These are phyloP conservation scores for Agapornis roseicollis DNA, from an alignment of 2,113 vertebrate species.

Conservation along the genomic window DNA sequence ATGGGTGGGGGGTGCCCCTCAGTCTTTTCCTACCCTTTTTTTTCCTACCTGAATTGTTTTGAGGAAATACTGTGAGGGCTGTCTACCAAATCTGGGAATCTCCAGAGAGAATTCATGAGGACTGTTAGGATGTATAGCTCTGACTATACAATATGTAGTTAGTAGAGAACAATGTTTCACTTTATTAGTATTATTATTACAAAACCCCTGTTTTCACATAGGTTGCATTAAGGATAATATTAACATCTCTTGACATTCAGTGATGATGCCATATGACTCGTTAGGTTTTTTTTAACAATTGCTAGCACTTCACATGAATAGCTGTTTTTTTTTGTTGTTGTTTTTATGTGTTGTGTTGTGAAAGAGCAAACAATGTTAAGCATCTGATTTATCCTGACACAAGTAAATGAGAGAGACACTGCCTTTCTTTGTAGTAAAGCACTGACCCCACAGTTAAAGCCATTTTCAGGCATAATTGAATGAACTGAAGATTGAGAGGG, in stretches of 20 bases:
- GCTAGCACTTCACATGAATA: neutral
- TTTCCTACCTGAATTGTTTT: neutral
- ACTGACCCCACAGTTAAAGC: neutral
- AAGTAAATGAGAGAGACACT: neutral
- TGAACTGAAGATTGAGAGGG: slow-evolving; percentile 9
- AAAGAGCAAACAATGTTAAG: neutral
- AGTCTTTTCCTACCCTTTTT: neutral
- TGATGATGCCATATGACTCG: neutral
- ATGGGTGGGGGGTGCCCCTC: neutral
- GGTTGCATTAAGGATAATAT: neutral
- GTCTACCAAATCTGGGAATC: neutral
- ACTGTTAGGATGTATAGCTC: neutral
- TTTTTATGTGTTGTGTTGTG: no score
- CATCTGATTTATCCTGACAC: slow-evolving; percentile 14
- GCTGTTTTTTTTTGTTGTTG: neutral
- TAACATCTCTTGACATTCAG: neutral
- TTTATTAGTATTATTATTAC: neutral
- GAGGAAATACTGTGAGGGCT: neutral
- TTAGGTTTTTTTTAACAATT: neutral
- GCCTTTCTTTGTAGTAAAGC: slow-evolving; percentile 17
- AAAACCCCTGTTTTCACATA: neutral
- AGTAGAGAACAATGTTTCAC: neutral
- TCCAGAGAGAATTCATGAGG: neutral
- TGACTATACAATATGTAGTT: neutral
- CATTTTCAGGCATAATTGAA: slow-evolving; percentile 5